Conservation (phyloP, 1,140 invertebrate species). For the Teleogryllus occipitalis region DNA sequence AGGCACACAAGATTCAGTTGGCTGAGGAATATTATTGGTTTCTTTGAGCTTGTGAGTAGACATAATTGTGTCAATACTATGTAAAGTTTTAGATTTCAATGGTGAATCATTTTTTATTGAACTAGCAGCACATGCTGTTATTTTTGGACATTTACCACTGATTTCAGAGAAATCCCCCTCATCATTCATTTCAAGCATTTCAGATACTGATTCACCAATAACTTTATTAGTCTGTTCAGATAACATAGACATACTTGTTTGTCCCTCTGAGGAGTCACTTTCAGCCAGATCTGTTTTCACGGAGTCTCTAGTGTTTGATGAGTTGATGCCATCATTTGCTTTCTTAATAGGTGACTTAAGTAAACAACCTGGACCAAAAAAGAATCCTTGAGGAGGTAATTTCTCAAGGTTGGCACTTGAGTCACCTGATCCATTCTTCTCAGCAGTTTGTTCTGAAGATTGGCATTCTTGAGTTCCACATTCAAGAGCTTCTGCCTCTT, state of each 20-base stretch:
- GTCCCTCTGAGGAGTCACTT: too few species aligned
- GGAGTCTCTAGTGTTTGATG: neutral
- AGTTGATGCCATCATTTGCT: neutral
- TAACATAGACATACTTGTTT: too few species aligned
- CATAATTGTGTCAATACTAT: too few species aligned
- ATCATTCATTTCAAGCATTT: neutral
- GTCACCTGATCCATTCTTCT: neutral
- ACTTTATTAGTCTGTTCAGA: neutral
- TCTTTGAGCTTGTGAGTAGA: too few species aligned
- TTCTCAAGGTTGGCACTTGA: neutral
- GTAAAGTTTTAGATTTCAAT: too few species aligned
- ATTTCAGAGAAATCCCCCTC: neutral
- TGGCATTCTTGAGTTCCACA: neutral
- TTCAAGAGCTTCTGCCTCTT: neutral
- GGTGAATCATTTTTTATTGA: too few species aligned
- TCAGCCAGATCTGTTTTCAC: neutral
- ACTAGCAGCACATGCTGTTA: neutral
- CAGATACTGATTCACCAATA: neutral
- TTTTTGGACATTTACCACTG: neutral
- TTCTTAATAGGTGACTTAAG: neutral
- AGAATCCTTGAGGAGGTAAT: conserved; percentile 10
- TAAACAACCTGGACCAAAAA: conserved; percentile 14
- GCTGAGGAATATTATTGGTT: too few species aligned
- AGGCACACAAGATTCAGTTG: too few species aligned
- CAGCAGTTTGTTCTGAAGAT: neutral